Evolutionary conservation across 2,888 invertebrate species (phyloP).

Genomic region (Andricus curvator): DNA sequence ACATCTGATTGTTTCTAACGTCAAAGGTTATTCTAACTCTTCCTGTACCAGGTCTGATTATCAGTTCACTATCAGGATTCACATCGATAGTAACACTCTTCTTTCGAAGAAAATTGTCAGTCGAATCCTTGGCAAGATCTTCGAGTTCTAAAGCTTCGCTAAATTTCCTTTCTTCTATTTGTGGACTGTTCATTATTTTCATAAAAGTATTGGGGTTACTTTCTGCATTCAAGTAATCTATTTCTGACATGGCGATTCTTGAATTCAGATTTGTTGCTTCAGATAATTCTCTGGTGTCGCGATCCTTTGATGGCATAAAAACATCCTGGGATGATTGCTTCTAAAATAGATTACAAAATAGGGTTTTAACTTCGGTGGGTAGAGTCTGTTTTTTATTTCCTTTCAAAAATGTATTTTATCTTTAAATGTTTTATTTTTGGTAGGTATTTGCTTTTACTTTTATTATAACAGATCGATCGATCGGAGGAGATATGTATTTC

Average conservation of each 20-base stretch:
- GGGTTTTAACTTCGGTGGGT: background rate
- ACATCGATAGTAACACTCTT: constrained; percentile 66
- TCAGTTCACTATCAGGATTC: constrained; percentile 65
- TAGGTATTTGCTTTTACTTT: background rate
- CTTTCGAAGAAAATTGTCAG: constrained; percentile 55
- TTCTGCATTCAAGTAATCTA: constrained; percentile 5
- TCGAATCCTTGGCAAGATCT: constrained; percentile 55
- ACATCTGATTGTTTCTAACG: constrained; percentile 85
- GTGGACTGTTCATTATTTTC: constrained; percentile 41
- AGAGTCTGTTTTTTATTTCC: too few relatives aligned
- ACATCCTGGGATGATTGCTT: background rate
- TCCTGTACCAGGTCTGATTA: constrained; percentile 56
- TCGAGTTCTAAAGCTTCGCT: constrained; percentile 58
- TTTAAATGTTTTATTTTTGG: background rate
- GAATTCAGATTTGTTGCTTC: constrained; percentile 6
- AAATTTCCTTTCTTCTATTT: constrained; percentile 49
- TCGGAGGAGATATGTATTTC: background rate
- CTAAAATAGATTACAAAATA: background rate
- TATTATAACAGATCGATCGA: background rate
- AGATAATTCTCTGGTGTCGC: background rate
- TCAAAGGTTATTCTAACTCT: constrained; percentile 82
- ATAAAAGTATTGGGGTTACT: constrained; percentile 18
- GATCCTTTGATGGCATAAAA: background rate
- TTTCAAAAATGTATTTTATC: too few relatives aligned
- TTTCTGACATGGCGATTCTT: constrained; percentile 1